A percentile compares a stretch with the other conserved stretches of the same genome.
Evolutionary conservation across 2,113 vertebrate genomes (phyloP).

Genomic region (Lamprotornis superbus): DNA sequence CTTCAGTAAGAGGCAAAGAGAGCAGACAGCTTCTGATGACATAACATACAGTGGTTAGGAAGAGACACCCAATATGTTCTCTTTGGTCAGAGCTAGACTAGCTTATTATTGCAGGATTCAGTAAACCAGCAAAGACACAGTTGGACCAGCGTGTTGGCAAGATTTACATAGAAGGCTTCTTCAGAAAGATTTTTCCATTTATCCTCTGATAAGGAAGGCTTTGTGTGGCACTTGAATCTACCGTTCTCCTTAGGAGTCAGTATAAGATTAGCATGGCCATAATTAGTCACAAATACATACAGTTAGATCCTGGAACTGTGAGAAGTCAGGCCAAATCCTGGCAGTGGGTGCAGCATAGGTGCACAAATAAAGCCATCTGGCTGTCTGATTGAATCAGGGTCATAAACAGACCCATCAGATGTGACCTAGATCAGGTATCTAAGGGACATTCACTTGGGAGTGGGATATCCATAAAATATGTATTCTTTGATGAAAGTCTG

Average conservation of each 20-base stretch:
- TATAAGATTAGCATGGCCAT: background rate
- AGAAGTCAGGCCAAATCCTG: conserved; percentile 5
- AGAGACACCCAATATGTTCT: background rate
- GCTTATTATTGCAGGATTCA: background rate
- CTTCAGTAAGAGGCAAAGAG: conserved; percentile 1
- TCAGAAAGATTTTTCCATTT: background rate
- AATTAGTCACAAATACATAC: conserved; percentile 8
- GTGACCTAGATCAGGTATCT: conserved; percentile 40
- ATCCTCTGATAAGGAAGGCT: background rate
- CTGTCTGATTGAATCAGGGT: conserved; percentile 57
- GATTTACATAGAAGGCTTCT: background rate
- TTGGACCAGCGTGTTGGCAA: background rate
- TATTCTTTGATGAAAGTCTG: conserved; percentile 23
- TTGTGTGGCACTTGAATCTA: background rate
- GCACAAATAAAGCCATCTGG: conserved; percentile 50
- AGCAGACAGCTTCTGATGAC: background rate
- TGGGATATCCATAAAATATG: conserved; percentile 9
- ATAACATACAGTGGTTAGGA: background rate
- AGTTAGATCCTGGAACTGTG: background rate
- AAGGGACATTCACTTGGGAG: background rate
- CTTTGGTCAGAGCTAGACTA: background rate
- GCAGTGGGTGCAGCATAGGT: conserved; percentile 21
- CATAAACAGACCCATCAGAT: conserved; percentile 30
- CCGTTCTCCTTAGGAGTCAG: background rate
- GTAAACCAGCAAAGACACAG: background rate